Evolutionary conservation across 1,140 invertebrate genomes (phyloP), one percentile per base, ranked within the genome.

Genomic region (Oreohelix idahoensis): DNA sequence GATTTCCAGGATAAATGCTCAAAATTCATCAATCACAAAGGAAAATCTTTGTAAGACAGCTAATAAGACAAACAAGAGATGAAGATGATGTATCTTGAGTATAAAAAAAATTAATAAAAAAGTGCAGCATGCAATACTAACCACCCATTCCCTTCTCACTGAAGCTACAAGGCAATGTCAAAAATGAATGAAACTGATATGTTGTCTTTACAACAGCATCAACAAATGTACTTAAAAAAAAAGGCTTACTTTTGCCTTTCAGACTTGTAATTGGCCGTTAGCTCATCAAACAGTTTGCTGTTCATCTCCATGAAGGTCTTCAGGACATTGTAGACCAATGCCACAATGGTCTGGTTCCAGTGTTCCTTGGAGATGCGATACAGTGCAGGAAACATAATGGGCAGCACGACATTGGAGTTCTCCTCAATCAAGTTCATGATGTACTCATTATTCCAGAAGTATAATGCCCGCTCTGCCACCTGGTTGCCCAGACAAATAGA

Each of bases 361-460:
- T 94, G 93, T 78, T 94, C 93, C 87, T 94, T 93, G 51, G 93
- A 93, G 81, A 92, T 92, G 83, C 89, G 90, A 84, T 94, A 94
- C 20, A 94, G 89, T 35, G 93, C 88, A 15, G 93, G 93, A 85
- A 93, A 93, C 93, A 93, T 93, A 53, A 93, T 93, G 26, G 93
- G 93, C 89, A 93, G 80, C 35, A 91, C 89, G 20, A 84, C 95
- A 42, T 95, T 95, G 88, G 97, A 97, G 93, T 99, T 99, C 92
- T 99, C 98, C 84, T 96, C 96, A 89, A 99, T 98, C 80, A 99
- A 93, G 5, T 97, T 98, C 97, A 99, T 97, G 86, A 99, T 98
- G 92, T 99, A 99, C 93, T 99, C 98, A 93, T 99, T 99, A 94
- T 99, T 99, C 98, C 98, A 99, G 92, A 98, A 99, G 92, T 99